phyloP scores from a whole-genome alignment of 2,113 vertebrate species.

The Redunca redunca region DNA sequence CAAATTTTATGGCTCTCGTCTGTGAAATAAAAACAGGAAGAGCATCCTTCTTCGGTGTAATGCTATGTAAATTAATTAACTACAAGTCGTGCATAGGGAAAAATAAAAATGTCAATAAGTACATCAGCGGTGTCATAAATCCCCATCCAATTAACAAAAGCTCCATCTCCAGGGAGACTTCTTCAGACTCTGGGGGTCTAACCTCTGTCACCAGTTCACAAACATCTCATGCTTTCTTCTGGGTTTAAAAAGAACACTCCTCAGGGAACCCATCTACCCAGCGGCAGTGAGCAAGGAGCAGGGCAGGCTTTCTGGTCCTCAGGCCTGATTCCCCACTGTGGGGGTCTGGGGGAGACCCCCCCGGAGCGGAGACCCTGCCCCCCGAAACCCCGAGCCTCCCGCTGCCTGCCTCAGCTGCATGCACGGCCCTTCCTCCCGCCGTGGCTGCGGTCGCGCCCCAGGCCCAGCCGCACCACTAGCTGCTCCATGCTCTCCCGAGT shows the following conservation, averaged over 20 bases:
- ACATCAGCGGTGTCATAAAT: background rate
- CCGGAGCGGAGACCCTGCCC: accelerated
- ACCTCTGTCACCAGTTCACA: background rate
- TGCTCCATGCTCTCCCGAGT: accelerated
- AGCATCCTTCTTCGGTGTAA: background rate
- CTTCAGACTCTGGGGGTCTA: background rate
- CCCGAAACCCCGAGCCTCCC: accelerated
- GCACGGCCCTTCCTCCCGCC: accelerated
- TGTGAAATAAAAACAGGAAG: slow-evolving; percentile 22
- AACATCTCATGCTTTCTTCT: background rate
- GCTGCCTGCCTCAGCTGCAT: accelerated
- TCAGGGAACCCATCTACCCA: accelerated
- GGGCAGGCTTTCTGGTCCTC: background rate
- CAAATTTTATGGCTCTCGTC: slow-evolving; percentile 14
- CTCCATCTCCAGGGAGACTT: background rate
- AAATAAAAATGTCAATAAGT: slow-evolving; percentile 22
- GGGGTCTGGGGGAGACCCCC: accelerated
- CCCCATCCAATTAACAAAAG: background rate
- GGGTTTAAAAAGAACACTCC: background rate
- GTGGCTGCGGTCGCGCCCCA: accelerated
- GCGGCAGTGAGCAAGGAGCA: background rate
- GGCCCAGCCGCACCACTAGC: accelerated
- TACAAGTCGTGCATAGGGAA: background rate
- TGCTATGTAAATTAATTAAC: slow-evolving; percentile 32
- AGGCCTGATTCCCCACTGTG: accelerated